Conservation (phyloP, 2,113 vertebrate species). For the Pelecanus crispus region DNA sequence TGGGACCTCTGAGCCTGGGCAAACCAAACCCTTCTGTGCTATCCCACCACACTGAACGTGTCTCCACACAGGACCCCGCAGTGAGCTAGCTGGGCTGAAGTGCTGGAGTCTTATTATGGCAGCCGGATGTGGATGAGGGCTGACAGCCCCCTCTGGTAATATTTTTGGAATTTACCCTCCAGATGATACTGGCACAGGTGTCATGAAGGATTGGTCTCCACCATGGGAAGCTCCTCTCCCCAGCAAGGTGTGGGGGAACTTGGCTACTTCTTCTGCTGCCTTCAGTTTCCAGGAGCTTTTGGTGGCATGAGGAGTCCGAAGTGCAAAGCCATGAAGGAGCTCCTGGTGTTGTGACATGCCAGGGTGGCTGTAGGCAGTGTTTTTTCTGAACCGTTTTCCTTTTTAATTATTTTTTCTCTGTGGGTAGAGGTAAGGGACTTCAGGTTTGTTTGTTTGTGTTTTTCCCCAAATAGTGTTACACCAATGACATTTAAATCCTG, state of each 20-base stretch:
- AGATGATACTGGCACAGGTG: background rate
- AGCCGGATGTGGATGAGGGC: background rate
- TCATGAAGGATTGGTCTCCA: background rate
- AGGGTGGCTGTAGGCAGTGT: background rate
- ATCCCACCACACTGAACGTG: background rate
- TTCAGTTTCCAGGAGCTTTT: background rate
- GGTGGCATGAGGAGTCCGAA: background rate
- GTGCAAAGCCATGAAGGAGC: background rate
- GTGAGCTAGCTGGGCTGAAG: background rate
- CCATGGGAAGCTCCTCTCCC: background rate
- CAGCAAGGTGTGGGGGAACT: background rate
- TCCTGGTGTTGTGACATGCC: background rate
- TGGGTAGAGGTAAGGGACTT: background rate
- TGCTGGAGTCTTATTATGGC: background rate
- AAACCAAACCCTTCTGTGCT: background rate
- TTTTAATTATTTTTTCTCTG: background rate
- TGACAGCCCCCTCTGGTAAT: background rate
- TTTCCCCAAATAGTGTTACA: background rate
- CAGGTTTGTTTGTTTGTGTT: background rate
- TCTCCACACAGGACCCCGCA: accelerated
- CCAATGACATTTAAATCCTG: slow-evolving; percentile 25
- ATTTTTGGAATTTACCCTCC: background rate
- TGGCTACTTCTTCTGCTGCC: background rate
- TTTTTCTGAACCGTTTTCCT: background rate
- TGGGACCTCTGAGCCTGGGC: background rate